phyloP scores from a whole-genome alignment of 35 echinoderm and acorn worm genomes.

The Stichopus chloronotus region DNA sequence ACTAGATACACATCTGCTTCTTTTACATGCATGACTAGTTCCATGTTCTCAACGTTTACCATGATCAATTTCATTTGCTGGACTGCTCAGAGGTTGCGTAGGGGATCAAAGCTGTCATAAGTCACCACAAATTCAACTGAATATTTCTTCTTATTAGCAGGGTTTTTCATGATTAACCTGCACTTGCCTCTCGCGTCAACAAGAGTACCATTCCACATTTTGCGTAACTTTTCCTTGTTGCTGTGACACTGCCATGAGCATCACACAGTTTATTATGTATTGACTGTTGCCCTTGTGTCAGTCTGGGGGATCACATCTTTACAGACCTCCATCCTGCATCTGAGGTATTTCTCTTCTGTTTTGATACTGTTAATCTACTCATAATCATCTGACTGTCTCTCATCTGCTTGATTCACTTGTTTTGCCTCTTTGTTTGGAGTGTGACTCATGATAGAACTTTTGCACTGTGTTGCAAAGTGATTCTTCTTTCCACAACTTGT shows the following conservation, averaged over 20 bases:
- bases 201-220: conserved; percentile 15
- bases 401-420: not conserved
- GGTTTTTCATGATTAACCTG: conserved; percentile 6
- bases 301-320: conserved; percentile 48
- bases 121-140: conserved; percentile 69
- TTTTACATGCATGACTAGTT: conserved; percentile 7
- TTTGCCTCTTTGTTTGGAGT: not conserved
- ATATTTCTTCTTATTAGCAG: conserved; percentile 50
- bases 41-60: conserved; percentile 51
- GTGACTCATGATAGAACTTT: not conserved
- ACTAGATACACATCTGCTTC: conserved; percentile 15
- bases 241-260: conserved; percentile 2
- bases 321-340: conserved; percentile 49
- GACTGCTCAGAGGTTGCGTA: conserved; percentile 12
- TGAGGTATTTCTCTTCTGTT: conserved; percentile 15
- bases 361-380: conserved; percentile 40
- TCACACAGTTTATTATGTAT: conserved; percentile 9
- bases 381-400: not conserved
- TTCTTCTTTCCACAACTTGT: conserved; percentile 26
- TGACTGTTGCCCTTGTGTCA: conserved; percentile 36
- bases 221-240: not conserved
- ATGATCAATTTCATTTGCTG: conserved; percentile 56
- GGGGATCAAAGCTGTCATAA: not conserved
- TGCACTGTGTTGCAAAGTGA: conserved; percentile 50
- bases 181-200: not conserved